A percentile compares a stretch with the other conserved stretches of the same genome.
Conservation (phyloP, 2,888 invertebrate species). For the Torymus tubicola region DNA sequence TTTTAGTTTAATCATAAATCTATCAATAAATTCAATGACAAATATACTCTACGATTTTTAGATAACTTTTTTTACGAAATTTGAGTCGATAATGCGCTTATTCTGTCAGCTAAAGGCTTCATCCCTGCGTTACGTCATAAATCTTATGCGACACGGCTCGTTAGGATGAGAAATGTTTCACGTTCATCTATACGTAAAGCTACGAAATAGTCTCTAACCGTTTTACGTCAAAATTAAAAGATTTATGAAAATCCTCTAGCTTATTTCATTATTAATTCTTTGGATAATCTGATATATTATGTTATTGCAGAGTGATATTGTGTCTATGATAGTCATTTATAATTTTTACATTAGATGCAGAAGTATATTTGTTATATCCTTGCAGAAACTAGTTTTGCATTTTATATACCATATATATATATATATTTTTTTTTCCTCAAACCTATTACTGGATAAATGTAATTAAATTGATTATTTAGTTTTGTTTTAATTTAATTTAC, state of each 20-base stretch:
- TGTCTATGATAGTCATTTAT: not conserved
- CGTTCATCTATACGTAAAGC: conserved; percentile 40
- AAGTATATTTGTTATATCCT: too few species aligned
- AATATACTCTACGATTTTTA: not conserved
- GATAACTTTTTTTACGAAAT: conserved; percentile 22
- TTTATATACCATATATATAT: too few species aligned
- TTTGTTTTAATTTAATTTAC: too few species aligned
- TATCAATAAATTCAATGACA: not conserved
- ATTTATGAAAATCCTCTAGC: conserved; percentile 31
- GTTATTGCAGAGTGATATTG: not conserved
- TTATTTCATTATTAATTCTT: conserved; percentile 18
- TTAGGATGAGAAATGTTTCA: conserved; percentile 46
- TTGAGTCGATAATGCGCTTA: conserved; percentile 42
- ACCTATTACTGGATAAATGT: too few species aligned
- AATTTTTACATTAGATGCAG: too few species aligned
- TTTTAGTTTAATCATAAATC: not conserved
- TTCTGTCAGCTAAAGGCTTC: conserved; percentile 43
- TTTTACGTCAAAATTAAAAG: conserved; percentile 23
- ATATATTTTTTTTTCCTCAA: too few species aligned
- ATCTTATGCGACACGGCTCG: conserved; percentile 43
- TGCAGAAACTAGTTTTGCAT: too few species aligned
- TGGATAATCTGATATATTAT: not conserved
- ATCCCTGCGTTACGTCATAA: conserved; percentile 36
- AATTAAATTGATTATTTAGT: too few species aligned
- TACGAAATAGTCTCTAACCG: conserved; percentile 38